Conservation (phyloP, 2,888 invertebrate genomes). For the Artemia sinica region DNA sequence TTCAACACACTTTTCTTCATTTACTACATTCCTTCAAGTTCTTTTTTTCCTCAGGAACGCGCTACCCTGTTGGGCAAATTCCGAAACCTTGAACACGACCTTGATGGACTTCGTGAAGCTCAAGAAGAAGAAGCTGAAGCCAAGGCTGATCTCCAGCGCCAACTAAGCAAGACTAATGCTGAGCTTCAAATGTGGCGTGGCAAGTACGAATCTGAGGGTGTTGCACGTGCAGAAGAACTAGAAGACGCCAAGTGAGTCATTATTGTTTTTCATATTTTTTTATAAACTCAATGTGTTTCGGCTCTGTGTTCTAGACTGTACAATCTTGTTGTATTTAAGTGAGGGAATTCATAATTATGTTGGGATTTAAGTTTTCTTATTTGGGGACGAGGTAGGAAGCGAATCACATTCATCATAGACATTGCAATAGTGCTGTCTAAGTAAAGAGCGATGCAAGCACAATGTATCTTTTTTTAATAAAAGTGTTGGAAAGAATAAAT, state of each 20-base stretch:
- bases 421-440: no score
- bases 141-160: constrained; percentile 95
- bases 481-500: no score
- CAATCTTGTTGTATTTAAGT: no score
- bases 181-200: constrained; percentile 95
- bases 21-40: no score
- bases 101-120: constrained; percentile 97
- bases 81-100: constrained; percentile 96
- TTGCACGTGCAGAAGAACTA: constrained; percentile 80
- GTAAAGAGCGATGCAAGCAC: no score
- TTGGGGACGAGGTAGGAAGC: no score
- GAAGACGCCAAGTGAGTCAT: constrained; percentile 60
- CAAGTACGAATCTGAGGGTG: constrained; percentile 95
- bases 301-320: no score
- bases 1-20: no score
- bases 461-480: no score
- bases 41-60: constrained; percentile 43
- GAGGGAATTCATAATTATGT: no score
- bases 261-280: constrained; percentile 14
- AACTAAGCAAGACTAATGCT: constrained; percentile 94
- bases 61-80: constrained; percentile 89
- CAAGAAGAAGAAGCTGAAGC: constrained; percentile 98
- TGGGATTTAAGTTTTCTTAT: no score
- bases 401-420: no score
- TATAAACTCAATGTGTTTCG: neutral